phyloP scores from a whole-genome alignment of 2,797 vertebrate genomes.

The Rhadinocentrus ornatus region DNA sequence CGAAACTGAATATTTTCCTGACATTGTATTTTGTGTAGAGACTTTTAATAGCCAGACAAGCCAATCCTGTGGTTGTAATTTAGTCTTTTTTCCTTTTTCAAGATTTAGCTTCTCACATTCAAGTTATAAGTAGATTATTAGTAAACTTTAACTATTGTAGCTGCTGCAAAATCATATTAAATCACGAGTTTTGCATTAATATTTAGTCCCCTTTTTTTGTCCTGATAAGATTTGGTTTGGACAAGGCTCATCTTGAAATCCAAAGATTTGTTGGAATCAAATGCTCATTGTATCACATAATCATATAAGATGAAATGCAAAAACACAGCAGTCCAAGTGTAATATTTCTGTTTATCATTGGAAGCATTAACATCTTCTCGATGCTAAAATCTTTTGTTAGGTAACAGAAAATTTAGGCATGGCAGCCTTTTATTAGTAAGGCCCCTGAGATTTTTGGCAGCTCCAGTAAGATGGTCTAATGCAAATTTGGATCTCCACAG shows the following conservation, averaged over 20 bases:
- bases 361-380: slow-evolving; percentile 7
- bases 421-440: slow-evolving; percentile 25
- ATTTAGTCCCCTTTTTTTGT: slow-evolving; percentile 1
- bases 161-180: neutral
- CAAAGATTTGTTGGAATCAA: neutral
- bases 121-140: neutral
- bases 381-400: slow-evolving; percentile 1
- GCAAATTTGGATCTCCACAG: slow-evolving; percentile 15
- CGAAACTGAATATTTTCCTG: slow-evolving; percentile 4
- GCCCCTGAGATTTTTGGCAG: slow-evolving; percentile 13
- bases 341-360: neutral
- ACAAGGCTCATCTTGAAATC: slow-evolving; percentile 1
- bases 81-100: too few relatives aligned
- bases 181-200: slow-evolving; percentile 4
- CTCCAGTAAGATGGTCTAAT: slow-evolving; percentile 20
- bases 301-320: neutral
- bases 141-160: neutral
- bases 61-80: neutral
- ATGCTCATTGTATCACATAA: slow-evolving; percentile 4
- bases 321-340: neutral
- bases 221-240: neutral
- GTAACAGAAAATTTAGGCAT: slow-evolving; percentile 2
- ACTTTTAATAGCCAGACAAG: neutral
- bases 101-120: neutral
- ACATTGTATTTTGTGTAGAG: neutral